Conservation (phyloP, 2,113 vertebrate species). For the Empidonax alnorum region DNA sequence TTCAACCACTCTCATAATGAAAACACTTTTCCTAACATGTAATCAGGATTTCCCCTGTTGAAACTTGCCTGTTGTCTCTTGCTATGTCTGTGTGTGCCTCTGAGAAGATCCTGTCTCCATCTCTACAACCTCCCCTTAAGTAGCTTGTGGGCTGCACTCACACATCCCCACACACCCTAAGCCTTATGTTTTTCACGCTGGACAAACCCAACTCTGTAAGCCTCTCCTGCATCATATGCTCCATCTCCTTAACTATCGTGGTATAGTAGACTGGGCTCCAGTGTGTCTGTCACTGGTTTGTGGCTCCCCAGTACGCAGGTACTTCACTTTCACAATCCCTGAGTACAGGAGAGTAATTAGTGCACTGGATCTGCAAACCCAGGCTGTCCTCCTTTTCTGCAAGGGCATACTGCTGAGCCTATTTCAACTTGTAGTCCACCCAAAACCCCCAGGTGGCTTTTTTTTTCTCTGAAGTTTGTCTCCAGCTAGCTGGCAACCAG, state of each 20-base stretch:
- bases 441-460: too few species aligned
- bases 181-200: background rate
- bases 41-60: background rate
- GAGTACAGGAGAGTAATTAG: background rate
- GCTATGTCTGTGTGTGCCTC: background rate
- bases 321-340: background rate
- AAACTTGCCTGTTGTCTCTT: conserved; percentile 35
- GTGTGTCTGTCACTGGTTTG: background rate
- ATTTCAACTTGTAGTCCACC: background rate
- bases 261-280: background rate
- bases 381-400: background rate
- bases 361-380: background rate
- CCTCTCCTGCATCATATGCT: background rate
- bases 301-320: background rate
- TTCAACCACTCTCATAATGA: background rate
- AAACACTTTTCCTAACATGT: background rate
- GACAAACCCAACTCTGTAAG: background rate
- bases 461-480: background rate
- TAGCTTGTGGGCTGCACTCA: background rate
- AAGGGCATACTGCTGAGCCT: background rate
- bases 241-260: background rate
- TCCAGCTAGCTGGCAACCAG: background rate
- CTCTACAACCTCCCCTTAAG: background rate
- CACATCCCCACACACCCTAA: background rate
- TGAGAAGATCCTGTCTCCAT: background rate